These are phyloP conservation scores for Xenotilapia leptura DNA, from an alignment of 2,113 vertebrate genomes.

Conservation along the genomic window DNA sequence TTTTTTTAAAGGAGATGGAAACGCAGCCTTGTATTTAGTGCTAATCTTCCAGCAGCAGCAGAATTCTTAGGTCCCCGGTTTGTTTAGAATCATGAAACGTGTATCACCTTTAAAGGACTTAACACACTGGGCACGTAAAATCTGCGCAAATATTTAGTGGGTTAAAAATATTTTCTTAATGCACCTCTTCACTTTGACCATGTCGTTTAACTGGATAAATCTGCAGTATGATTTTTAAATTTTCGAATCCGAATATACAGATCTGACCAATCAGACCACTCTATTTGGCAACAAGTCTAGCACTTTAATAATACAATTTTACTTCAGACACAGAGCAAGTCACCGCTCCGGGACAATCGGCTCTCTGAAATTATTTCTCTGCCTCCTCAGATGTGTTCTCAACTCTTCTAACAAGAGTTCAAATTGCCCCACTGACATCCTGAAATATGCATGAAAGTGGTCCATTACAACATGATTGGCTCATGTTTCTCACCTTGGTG, in stretches of 20 bases:
- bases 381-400: background rate
- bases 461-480: background rate
- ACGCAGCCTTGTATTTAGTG: background rate
- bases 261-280: background rate
- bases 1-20: background rate
- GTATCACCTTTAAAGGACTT: background rate
- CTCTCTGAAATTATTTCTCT: background rate
- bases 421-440: background rate
- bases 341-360: background rate
- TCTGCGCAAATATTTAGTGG: background rate
- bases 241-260: background rate
- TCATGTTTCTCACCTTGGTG: background rate
- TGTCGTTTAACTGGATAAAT: background rate
- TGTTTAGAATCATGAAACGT: background rate
- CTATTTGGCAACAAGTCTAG: background rate
- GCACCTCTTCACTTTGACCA: background rate
- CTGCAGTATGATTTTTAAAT: background rate
- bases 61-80: background rate
- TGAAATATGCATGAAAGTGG: background rate
- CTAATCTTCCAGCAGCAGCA: background rate
- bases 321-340: background rate
- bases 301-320: background rate
- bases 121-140: background rate
- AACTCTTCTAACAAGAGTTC: background rate
- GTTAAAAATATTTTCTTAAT: background rate